phyloP scores from a whole-genome alignment of 1,140 invertebrate species.

The Plutomurus gul region DNA sequence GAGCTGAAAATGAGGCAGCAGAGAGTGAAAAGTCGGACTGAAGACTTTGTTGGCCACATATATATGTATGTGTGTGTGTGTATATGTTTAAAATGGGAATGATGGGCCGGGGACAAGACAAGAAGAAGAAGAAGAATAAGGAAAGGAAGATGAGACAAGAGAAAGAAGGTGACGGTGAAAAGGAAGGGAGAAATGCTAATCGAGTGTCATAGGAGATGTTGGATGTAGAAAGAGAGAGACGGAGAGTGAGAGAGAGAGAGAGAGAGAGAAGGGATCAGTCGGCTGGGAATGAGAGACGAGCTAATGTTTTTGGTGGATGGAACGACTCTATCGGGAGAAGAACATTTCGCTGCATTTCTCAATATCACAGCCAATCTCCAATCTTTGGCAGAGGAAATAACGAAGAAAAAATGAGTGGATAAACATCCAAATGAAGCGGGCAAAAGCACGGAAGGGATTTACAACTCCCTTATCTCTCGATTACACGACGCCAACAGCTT shows the following conservation, averaged over 20 bases:
- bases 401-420: slow-evolving; percentile 54
- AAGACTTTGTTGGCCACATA: too few species aligned
- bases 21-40: too few species aligned
- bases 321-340: slow-evolving; percentile 48
- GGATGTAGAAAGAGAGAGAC: not conserved
- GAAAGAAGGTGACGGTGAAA: not conserved
- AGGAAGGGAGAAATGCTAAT: slow-evolving; percentile 37
- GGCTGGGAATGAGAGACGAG: slow-evolving; percentile 31
- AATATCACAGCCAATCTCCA: slow-evolving; percentile 47
- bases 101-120: too few species aligned
- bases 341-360: slow-evolving; percentile 40
- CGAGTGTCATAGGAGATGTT: slow-evolving; percentile 33
- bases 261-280: slow-evolving; percentile 33
- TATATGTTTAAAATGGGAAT: too few species aligned
- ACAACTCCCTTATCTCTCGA: slow-evolving; percentile 54
- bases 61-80: too few species aligned
- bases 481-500: slow-evolving; percentile 53
- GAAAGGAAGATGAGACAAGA: not conserved
- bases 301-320: slow-evolving; percentile 36
- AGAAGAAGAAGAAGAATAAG: not conserved
- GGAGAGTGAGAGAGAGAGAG: not conserved
- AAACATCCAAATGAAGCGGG: slow-evolving; percentile 52
- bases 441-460: slow-evolving; percentile 48
- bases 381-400: slow-evolving; percentile 52
- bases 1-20: too few species aligned